Conservation (phyloP, 2,113 vertebrate genomes). For the Myotis lucifugus region DNA sequence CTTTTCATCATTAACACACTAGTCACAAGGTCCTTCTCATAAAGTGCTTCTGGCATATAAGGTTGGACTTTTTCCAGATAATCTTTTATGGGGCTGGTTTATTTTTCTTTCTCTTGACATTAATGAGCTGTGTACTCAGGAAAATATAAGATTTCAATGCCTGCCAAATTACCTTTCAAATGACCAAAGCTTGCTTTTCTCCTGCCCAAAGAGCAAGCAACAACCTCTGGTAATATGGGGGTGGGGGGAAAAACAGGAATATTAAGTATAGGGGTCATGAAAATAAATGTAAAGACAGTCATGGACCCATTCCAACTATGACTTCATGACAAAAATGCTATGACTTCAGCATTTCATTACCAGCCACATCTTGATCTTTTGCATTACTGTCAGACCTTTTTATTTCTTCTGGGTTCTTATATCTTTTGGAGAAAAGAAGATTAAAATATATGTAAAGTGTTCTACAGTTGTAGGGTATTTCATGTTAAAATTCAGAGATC, state of each 20-base stretch:
- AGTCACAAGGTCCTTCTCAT: background rate
- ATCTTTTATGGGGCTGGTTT: constrained; percentile 8
- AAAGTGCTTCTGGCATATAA: constrained; percentile 29
- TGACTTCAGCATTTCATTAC: constrained; percentile 44
- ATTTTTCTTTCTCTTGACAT: constrained; percentile 51
- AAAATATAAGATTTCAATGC: constrained; percentile 51
- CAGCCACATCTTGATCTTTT: background rate
- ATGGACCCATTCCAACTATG: constrained; percentile 26
- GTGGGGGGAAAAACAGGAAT: background rate
- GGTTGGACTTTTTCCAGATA: background rate
- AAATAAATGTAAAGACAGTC: constrained; percentile 7
- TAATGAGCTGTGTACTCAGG: constrained; percentile 41
- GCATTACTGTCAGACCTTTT: background rate
- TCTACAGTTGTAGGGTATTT: background rate
- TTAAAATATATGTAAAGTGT: background rate
- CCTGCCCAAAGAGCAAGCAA: background rate
- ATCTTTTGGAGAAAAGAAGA: background rate
- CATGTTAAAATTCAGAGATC: constrained; percentile 25
- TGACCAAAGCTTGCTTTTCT: constrained; percentile 27
- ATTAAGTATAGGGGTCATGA: background rate
- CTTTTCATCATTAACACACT: constrained; percentile 11
- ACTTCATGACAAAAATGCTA: constrained; percentile 47
- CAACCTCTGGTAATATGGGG: background rate
- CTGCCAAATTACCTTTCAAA: constrained; percentile 40
- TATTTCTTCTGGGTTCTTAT: background rate